Conservation (phyloP, 1,140 invertebrate species). For the Caenorhabditis elegans region WBcel235 BX284604.4:686001-686500, state of each 20-base stretch:
- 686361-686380: neutral
- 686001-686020: neutral
- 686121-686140: slow-evolving; percentile 3
- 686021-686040: slow-evolving; percentile 7
- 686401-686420: neutral
- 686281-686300: neutral
- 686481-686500: too few species aligned
- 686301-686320: neutral
- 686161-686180: too few species aligned
- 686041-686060: neutral
- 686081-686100: neutral
- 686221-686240: neutral
- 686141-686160: slow-evolving; percentile 31
- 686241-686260: neutral
- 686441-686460: neutral
- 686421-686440: neutral
- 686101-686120: neutral
- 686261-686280: slow-evolving; percentile 1
- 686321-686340: slow-evolving; percentile 10
- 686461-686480: too few species aligned
- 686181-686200: neutral
- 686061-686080: slow-evolving; percentile 9
- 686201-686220: neutral
- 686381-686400: neutral
- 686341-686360: slow-evolving; percentile 16